Evolutionary conservation across 1,140 invertebrate genomes (phyloP).

Genomic region (Zaprionus ghesquierei): DNA sequence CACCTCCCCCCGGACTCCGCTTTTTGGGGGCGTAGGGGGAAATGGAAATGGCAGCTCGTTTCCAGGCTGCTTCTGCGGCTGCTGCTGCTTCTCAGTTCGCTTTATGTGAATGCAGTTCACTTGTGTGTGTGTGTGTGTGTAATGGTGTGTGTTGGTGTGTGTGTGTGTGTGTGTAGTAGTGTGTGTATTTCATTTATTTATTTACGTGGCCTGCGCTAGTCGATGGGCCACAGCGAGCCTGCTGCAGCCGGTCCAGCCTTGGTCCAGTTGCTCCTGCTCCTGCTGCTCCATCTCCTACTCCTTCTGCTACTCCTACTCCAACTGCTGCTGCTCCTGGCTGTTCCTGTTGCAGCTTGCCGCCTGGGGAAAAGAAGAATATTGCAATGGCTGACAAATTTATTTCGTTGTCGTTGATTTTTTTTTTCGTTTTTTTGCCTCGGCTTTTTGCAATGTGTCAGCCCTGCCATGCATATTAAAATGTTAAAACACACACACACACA

Average conservation of each 20-base stretch:
- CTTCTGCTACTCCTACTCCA: neutral
- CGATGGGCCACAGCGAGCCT: constrained; percentile 34
- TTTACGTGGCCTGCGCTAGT: constrained; percentile 55
- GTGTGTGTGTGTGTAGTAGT: constrained; percentile 10
- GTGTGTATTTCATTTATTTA: constrained; percentile 57
- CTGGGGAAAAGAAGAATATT: constrained; percentile 67
- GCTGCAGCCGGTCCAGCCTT: constrained; percentile 14
- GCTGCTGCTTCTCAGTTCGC: constrained; percentile 6
- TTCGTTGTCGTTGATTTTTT: constrained; percentile 66
- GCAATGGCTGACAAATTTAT: constrained; percentile 79
- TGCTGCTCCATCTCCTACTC: constrained; percentile 10
- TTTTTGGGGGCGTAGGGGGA: neutral
- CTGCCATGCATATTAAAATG: constrained; percentile 79
- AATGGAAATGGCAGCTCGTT: constrained; percentile 33
- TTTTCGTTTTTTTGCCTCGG: constrained; percentile 48
- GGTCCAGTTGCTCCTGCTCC: neutral
- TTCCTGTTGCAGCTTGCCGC: constrained; percentile 39
- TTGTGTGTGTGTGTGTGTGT: constrained; percentile 37
- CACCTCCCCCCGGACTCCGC: no score
- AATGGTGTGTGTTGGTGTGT: constrained; percentile 26
- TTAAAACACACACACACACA: constrained; percentile 43
- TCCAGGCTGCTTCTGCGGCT: constrained; percentile 4
- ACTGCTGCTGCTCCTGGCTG: constrained; percentile 1
- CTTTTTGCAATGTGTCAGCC: constrained; percentile 55
- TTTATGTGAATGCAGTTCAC: constrained; percentile 43